Percentiles rank a stretch among this genome's conserved stretches.
phyloP scores from a whole-genome alignment of 2,797 vertebrate genomes.

The Brachyalestes nurse region DNA sequence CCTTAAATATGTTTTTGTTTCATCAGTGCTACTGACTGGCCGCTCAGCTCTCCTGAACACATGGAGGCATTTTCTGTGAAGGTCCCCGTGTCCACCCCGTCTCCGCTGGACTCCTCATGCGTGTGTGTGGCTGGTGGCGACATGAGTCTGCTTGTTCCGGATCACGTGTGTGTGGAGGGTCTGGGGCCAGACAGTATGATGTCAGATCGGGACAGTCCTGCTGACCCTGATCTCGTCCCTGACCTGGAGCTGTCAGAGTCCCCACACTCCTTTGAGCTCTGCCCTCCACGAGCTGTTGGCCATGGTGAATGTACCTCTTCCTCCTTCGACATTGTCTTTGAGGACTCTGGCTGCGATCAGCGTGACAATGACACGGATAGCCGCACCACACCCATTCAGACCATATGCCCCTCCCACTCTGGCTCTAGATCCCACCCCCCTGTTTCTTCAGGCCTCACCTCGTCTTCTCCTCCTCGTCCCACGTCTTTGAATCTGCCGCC shows the following conservation, averaged over 20 bases:
- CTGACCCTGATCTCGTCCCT: slow-evolving; percentile 73
- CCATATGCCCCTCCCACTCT: slow-evolving; percentile 39
- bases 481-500: slow-evolving; percentile 87
- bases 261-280: slow-evolving; percentile 81
- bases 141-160: slow-evolving; percentile 34
- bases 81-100: slow-evolving; percentile 83
- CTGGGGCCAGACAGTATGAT: slow-evolving; percentile 87
- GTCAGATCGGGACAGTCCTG: slow-evolving; percentile 82
- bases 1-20: neutral
- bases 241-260: slow-evolving; percentile 78
- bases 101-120: slow-evolving; percentile 73
- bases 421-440: slow-evolving; percentile 46
- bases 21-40: slow-evolving; percentile 91
- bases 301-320: slow-evolving; percentile 90
- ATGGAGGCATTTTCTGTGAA: slow-evolving; percentile 91
- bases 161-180: slow-evolving; percentile 64
- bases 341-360: slow-evolving; percentile 94
- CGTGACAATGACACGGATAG: slow-evolving; percentile 75
- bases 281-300: slow-evolving; percentile 73
- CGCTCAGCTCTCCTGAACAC: slow-evolving; percentile 89
- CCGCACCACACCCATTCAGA: slow-evolving; percentile 54
- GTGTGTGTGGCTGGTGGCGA: slow-evolving; percentile 57
- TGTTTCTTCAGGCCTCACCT: slow-evolving; percentile 53
- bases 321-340: slow-evolving; percentile 94
- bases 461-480: slow-evolving; percentile 81